A percentile compares a stretch with the other conserved stretches of the same genome.
phyloP scores from a whole-genome alignment of 1,140 invertebrate genomes.

The Homalodisca vitripennis region DNA sequence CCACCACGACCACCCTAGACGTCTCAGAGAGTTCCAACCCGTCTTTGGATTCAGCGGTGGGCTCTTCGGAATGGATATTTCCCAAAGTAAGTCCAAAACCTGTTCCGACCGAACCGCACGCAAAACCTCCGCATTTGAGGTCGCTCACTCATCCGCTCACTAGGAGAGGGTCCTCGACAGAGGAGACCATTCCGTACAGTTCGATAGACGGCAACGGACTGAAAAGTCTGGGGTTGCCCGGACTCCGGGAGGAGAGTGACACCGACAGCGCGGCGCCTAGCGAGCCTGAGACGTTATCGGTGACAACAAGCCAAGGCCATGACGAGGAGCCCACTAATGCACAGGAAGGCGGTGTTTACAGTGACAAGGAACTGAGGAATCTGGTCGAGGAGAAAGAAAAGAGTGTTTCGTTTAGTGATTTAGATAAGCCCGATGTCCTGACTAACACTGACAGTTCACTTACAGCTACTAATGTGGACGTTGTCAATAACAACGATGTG shows the following conservation, averaged over 20 bases:
- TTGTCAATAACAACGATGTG: too few relatives aligned
- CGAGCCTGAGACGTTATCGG: slow-evolving; percentile 15
- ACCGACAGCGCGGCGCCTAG: slow-evolving; percentile 34
- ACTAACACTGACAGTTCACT: too few relatives aligned
- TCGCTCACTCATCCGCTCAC: slow-evolving; percentile 53
- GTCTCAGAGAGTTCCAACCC: slow-evolving; percentile 52
- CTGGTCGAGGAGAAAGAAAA: background rate
- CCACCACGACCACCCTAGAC: slow-evolving; percentile 26
- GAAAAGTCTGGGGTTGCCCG: slow-evolving; percentile 50
- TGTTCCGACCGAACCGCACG: slow-evolving; percentile 42
- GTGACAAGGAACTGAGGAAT: background rate
- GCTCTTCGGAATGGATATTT: slow-evolving; percentile 52
- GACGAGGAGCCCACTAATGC: background rate
- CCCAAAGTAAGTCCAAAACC: background rate
- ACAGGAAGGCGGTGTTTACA: background rate
- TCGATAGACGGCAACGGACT: slow-evolving; percentile 49
- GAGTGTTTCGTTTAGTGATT: too few relatives aligned
- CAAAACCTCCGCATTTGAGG: slow-evolving; percentile 39
- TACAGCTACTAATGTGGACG: too few relatives aligned
- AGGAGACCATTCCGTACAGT: slow-evolving; percentile 26
- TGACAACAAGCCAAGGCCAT: background rate
- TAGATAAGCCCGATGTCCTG: too few relatives aligned
- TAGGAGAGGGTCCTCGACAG: slow-evolving; percentile 43
- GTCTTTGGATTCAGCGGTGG: slow-evolving; percentile 59
- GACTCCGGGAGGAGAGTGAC: slow-evolving; percentile 55